Percentiles rank a stretch among this genome's conserved stretches.
These are phyloP conservation scores for Drosophila navojoa DNA, from an alignment of 1,140 invertebrate genomes.

Conservation along the genomic window DNA sequence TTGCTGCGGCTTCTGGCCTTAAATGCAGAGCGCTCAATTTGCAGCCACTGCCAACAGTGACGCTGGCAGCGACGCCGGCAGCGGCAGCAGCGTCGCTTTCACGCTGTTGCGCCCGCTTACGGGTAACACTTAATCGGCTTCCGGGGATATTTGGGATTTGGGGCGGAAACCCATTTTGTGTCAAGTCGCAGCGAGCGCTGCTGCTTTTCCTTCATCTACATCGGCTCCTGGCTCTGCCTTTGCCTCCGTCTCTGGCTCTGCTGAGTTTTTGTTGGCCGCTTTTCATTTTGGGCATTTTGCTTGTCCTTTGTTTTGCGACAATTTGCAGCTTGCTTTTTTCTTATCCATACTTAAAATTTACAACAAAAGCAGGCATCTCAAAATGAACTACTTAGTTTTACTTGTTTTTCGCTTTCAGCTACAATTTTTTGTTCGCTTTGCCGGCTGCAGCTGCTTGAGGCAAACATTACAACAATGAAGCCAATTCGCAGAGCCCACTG, in stretches of 20 bases:
- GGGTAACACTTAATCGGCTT: constrained; percentile 81
- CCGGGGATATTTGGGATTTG: constrained; percentile 81
- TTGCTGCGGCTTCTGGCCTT: constrained; percentile 39
- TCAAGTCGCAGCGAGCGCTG: constrained; percentile 66
- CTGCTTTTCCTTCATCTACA: constrained; percentile 12
- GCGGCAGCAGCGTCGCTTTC: constrained; percentile 44
- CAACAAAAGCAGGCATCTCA: constrained; percentile 70
- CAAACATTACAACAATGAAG: constrained; percentile 77
- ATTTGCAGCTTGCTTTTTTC: constrained; percentile 78
- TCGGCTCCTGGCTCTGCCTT: too few relatives aligned
- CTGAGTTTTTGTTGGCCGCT: constrained; percentile 35
- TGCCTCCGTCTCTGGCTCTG: neutral
- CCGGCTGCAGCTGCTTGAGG: constrained; percentile 38
- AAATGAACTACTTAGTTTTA: constrained; percentile 78
- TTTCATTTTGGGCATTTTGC: constrained; percentile 74
- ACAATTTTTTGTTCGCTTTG: constrained; percentile 6
- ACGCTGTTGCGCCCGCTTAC: constrained; percentile 78
- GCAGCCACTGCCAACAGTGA: constrained; percentile 47
- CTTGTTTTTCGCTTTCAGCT: constrained; percentile 6
- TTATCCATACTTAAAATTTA: constrained; percentile 80
- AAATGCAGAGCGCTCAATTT: constrained; percentile 61
- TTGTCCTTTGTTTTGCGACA: constrained; percentile 77
- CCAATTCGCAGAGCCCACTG: constrained; percentile 68
- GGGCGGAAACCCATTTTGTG: constrained; percentile 81
- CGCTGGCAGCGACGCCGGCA: constrained; percentile 8